Evolutionary conservation across 2,113 vertebrate species (phyloP), one percentile per base, ranked within the genome.

Genomic region (Willisornis vidua): DNA sequence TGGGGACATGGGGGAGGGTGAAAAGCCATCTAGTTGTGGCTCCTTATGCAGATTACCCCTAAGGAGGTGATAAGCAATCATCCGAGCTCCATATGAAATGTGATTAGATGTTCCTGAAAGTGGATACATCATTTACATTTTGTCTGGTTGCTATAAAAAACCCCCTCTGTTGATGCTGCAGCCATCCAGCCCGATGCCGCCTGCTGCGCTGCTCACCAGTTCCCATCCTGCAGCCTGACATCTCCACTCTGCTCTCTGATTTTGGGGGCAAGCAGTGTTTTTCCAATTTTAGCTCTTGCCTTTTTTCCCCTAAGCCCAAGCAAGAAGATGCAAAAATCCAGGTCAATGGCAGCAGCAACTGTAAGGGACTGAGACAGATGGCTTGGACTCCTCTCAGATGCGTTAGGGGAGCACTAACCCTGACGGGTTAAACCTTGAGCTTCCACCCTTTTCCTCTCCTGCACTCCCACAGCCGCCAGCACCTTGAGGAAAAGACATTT

Each of bases 21-120:
- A 92, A 94, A 95, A 91, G 84, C 70, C 73, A 74, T 66, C 29
- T 63, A 79, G 70, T 57, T 82, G 81, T 91, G 87, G 58, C 45
- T 91, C 61, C 75, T 90, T 96, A 96, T 88, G 82, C 94, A 96
- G 90, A 96, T 97, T 95, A 94, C 72, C 76, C 68, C 49, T 94
- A 94, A 92, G 77, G 74, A 97, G 49, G 90, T 90, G 92, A 96
- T 95, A 96, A 96, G 92, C 96, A 96, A 96, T 95, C 95, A 97
- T 78, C 93, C 52, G 61, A 89, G 65, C 72, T 94, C 96, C 92
- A 67, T 94, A 91, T 68, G 48, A 93, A 94, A 96, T 94, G 92
- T 94, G 94, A 97, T 95, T 95, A 96, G 92, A 94, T 94, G 93
- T 84, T 96, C 90, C 86, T 92, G 88, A 62, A 89, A 95, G 92